These are phyloP conservation scores for Oophaga pumilio DNA, from an alignment of 2,113 vertebrate species.

Conservation along the genomic window DNA sequence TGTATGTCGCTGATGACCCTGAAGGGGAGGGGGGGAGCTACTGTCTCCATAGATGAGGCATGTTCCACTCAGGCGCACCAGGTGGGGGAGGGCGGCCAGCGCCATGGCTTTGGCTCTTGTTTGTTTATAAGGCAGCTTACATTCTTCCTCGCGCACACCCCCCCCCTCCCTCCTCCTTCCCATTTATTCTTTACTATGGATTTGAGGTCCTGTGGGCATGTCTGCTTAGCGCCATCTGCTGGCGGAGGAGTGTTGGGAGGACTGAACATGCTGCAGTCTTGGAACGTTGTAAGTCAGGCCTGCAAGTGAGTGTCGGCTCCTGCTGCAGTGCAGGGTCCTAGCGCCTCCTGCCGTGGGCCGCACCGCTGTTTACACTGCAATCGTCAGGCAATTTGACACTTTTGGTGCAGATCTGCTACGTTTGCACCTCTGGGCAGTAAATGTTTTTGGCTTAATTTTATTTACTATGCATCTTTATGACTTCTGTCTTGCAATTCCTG, in stretches of 20 bases:
- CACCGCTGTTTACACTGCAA: too few relatives aligned
- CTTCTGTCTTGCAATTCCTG: too few relatives aligned
- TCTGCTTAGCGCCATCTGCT: conserved; percentile 36
- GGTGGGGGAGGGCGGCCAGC: conserved; percentile 21
- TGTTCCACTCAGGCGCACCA: neutral
- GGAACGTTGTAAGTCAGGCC: neutral
- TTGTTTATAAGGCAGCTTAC: conserved; percentile 39
- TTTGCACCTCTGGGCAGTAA: too few relatives aligned
- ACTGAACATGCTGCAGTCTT: neutral
- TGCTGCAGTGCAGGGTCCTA: too few relatives aligned
- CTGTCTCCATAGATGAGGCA: neutral
- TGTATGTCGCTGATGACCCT: neutral
- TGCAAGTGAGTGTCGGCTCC: neutral
- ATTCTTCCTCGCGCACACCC: conserved; percentile 21
- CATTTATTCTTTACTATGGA: conserved; percentile 16
- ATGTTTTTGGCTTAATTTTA: too few relatives aligned
- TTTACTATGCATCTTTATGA: too few relatives aligned
- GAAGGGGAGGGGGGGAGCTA: too few relatives aligned
- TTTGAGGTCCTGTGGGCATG: neutral
- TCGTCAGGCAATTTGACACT: too few relatives aligned
- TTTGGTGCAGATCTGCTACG: too few relatives aligned
- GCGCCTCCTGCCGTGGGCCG: too few relatives aligned
- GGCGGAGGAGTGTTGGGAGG: neutral
- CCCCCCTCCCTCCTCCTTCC: neutral
- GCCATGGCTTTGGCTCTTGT: neutral